These are phyloP conservation scores for Lepus timidus DNA, from an alignment of 2,113 vertebrate genomes.

Conservation along the genomic window DNA sequence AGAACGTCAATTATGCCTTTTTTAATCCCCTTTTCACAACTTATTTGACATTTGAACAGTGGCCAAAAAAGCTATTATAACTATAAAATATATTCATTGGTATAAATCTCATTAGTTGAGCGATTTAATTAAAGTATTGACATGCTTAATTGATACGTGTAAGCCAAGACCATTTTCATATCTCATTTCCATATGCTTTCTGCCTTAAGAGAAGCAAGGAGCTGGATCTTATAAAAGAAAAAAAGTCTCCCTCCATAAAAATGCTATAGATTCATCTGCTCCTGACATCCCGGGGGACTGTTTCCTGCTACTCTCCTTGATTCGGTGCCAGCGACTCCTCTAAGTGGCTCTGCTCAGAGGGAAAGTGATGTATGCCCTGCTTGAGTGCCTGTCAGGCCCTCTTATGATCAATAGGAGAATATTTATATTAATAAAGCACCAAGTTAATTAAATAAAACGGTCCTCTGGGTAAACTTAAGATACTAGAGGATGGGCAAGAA, in stretches of 20 bases:
- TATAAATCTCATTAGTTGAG: constrained; percentile 98
- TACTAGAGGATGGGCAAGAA: constrained; percentile 90
- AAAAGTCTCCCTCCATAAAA: constrained; percentile 87
- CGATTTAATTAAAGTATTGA: constrained; percentile 99
- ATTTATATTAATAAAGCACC: constrained; percentile 98
- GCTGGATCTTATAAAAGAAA: constrained; percentile 60
- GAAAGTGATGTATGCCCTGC: constrained; percentile 91
- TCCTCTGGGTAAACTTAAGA: constrained; percentile 93
- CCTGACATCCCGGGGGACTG: constrained; percentile 92
- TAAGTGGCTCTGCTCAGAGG: constrained; percentile 89
- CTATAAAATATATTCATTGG: constrained; percentile 98
- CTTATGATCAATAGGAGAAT: constrained; percentile 97
- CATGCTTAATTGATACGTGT: constrained; percentile 99
- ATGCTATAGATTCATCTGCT: constrained; percentile 89
- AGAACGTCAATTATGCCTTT: constrained; percentile 89
- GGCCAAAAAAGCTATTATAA: constrained; percentile 99
- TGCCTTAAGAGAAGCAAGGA: constrained; percentile 85
- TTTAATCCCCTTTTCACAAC: constrained; percentile 92
- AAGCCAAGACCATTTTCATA: constrained; percentile 94
- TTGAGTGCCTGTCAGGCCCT: constrained; percentile 93
- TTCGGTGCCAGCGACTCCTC: constrained; percentile 91
- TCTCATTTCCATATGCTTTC: constrained; percentile 94
- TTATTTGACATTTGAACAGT: constrained; percentile 95
- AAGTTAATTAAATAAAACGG: constrained; percentile 98
- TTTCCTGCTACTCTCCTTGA: constrained; percentile 95